Conservation (phyloP, 92 coral and sea anemone genomes). For the Montipora capitata region DNA sequence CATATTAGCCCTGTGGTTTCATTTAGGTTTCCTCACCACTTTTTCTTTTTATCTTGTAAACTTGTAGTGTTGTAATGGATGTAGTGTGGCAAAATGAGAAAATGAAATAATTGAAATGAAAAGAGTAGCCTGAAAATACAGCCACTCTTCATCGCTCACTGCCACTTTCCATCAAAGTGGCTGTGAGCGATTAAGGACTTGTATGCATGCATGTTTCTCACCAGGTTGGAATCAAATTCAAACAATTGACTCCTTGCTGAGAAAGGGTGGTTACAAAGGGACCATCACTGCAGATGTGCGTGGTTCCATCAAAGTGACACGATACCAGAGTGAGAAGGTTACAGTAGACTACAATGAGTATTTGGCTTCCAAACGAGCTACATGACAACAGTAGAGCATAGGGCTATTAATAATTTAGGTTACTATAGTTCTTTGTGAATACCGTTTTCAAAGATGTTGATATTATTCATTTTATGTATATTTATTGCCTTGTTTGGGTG, state of each 20-base stretch:
- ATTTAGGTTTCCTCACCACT: too few relatives aligned
- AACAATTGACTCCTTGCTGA: constrained; percentile 93
- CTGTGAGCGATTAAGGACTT: too few relatives aligned
- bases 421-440: constrained; percentile 29
- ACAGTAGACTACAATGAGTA: constrained; percentile 96
- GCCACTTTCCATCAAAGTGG: too few relatives aligned
- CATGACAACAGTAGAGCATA: constrained; percentile 42
- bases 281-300: constrained; percentile 92
- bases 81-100: too few relatives aligned
- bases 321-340: constrained; percentile 99
- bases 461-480: constrained; percentile 19
- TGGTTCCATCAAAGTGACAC: constrained; percentile 92
- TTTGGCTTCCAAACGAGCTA: constrained; percentile 66
- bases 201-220: too few relatives aligned
- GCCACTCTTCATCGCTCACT: too few relatives aligned
- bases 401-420: constrained; percentile 49
- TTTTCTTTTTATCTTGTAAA: too few relatives aligned
- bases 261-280: constrained; percentile 97
- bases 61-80: too few relatives aligned
- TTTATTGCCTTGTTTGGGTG: constrained; percentile 34
- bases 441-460: constrained; percentile 43
- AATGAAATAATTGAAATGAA: too few relatives aligned
- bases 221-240: constrained; percentile 98
- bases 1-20: too few relatives aligned
- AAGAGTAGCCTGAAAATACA: too few relatives aligned